Evolutionary conservation across 2,888 invertebrate species (phyloP).

Genomic region (Aphodius granarius): DNA sequence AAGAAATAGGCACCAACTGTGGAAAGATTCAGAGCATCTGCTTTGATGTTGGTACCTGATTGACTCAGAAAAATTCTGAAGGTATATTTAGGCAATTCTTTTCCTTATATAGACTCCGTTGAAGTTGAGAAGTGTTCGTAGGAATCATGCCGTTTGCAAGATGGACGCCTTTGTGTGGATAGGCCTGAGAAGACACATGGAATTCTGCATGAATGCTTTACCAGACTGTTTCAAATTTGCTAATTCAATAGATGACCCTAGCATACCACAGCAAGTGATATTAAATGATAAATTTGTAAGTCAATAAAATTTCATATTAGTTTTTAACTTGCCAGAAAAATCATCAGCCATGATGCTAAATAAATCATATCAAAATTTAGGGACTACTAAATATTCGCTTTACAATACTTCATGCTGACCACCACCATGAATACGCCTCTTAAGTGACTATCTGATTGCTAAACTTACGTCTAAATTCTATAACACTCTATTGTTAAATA

Average conservation of each 20-base stretch:
- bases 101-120: slow-evolving; percentile 17
- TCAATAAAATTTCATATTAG: too few species aligned
- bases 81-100: not conserved
- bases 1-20: slow-evolving; percentile 47
- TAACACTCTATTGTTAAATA: too few species aligned
- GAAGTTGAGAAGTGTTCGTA: slow-evolving; percentile 11
- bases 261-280: slow-evolving; percentile 34
- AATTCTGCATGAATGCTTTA: slow-evolving; percentile 37
- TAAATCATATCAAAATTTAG: too few species aligned
- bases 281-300: slow-evolving; percentile 39
- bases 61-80: not conserved
- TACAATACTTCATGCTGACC: too few species aligned
- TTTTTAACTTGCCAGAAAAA: too few species aligned
- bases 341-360: too few species aligned
- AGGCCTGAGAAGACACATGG: slow-evolving; percentile 41
- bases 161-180: slow-evolving; percentile 45
- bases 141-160: slow-evolving; percentile 35
- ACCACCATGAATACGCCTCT: too few species aligned
- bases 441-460: too few species aligned
- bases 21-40: slow-evolving; percentile 38
- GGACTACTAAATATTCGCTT: too few species aligned
- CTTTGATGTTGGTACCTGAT: slow-evolving; percentile 29
- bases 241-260: not conserved
- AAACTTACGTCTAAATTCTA: too few species aligned
- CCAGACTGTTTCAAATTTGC: slow-evolving; percentile 40